Percentiles rank a stretch among this genome's conserved stretches.
phyloP scores from a whole-genome alignment of 2,888 invertebrate genomes.

The Drosophila quinaria region DNA sequence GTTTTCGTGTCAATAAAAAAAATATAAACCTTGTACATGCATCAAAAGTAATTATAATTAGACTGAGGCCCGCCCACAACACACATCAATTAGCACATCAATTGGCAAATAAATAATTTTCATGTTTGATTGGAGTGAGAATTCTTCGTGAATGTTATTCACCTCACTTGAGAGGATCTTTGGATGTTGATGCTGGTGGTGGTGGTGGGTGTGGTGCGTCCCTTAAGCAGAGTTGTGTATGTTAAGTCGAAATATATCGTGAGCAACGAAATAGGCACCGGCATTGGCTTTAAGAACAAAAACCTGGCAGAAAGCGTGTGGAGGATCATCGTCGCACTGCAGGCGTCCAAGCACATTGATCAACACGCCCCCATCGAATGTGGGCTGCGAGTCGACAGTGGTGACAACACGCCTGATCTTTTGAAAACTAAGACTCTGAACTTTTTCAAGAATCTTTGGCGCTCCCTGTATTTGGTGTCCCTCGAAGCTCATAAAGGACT shows the following conservation, averaged over 20 bases:
- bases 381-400: conserved; percentile 98
- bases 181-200: conserved; percentile 33
- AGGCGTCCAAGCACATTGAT: conserved; percentile 98
- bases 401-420: conserved; percentile 97
- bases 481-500: conserved; percentile 98
- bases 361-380: conserved; percentile 98
- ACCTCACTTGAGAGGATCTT: conserved; percentile 29
- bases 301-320: conserved; percentile 96
- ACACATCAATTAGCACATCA: conserved; percentile 49
- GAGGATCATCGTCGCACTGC: conserved; percentile 98
- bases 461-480: conserved; percentile 97
- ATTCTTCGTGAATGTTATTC: conserved; percentile 20
- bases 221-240: conserved; percentile 92
- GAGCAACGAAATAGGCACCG: conserved; percentile 95
- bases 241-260: conserved; percentile 98
- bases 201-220: conserved; percentile 16
- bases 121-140: conserved; percentile 62
- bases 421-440: conserved; percentile 96
- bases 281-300: conserved; percentile 96
- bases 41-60: conserved; percentile 36
- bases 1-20: conserved; percentile 59
- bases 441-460: conserved; percentile 97
- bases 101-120: conserved; percentile 45
- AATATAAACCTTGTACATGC: conserved; percentile 35
- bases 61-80: conserved; percentile 29